These are phyloP conservation scores for Zosterops japonicus DNA, from an alignment of 2,113 vertebrate genomes.

Conservation along the genomic window DNA sequence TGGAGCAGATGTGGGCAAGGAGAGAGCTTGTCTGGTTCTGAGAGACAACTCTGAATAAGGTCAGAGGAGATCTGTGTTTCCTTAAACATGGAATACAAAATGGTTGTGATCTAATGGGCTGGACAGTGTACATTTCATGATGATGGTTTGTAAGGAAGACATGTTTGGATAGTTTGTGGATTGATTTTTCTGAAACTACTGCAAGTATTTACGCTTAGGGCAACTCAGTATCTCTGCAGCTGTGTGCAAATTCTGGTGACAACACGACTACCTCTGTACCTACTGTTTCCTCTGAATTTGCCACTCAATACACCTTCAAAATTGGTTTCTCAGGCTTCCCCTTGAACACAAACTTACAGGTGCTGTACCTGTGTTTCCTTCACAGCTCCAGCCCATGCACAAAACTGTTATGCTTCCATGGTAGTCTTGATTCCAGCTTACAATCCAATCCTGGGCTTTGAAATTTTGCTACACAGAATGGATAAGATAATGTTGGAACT, in stretches of 20 bases:
- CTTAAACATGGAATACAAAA: neutral
- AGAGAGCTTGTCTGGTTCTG: neutral
- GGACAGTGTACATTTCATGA: neutral
- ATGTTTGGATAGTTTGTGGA: neutral
- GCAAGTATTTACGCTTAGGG: neutral
- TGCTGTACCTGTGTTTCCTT: neutral
- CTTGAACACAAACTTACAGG: neutral
- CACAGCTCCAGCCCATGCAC: neutral
- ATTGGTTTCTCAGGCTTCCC: neutral
- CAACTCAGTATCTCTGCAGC: neutral
- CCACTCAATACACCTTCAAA: neutral
- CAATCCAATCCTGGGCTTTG: neutral
- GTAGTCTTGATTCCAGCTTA: neutral
- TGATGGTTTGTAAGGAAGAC: neutral
- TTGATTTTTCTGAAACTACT: neutral
- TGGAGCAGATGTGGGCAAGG: neutral
- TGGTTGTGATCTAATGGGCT: fast-evolving
- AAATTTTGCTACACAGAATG: neutral
- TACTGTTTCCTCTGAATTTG: neutral
- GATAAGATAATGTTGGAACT: neutral
- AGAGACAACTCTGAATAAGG: neutral
- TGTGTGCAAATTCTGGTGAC: neutral
- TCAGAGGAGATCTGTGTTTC: neutral
- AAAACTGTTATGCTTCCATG: neutral
- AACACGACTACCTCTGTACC: neutral